phyloP scores from a whole-genome alignment of 2,113 vertebrate species.

The Suricata suricatta region DNA sequence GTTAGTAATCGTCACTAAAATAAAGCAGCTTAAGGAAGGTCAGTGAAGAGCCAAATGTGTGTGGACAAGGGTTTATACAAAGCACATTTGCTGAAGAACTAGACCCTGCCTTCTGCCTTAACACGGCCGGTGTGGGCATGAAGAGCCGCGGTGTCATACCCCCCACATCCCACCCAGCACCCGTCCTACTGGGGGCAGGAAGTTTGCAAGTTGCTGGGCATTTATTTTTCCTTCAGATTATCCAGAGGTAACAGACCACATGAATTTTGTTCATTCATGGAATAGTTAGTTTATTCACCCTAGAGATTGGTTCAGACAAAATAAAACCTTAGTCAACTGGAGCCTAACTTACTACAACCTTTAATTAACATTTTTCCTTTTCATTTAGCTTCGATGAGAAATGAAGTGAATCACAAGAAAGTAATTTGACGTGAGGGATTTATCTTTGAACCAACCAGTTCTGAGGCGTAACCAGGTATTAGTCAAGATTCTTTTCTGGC shows the following conservation, averaged over 20 bases:
- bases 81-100: background rate
- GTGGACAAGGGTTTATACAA: background rate
- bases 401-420: conserved; percentile 60
- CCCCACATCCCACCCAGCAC: background rate
- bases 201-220: background rate
- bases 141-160: accelerated
- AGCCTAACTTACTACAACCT: conserved; percentile 38
- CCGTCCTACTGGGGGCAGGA: background rate
- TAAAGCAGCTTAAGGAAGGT: background rate
- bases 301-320: conserved; percentile 52
- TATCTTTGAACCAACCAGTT: conserved; percentile 6
- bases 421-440: conserved; percentile 18
- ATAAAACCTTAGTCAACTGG: conserved; percentile 55
- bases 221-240: conserved; percentile 30
- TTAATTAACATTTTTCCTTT: conserved; percentile 72
- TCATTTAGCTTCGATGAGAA: conserved; percentile 46
- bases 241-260: conserved; percentile 18
- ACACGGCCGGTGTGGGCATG: background rate
- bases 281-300: conserved; percentile 45
- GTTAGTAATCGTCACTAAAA: background rate
- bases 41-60: background rate
- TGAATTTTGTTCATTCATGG: conserved; percentile 27
- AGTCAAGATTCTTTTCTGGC: background rate
- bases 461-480: conserved; percentile 13
- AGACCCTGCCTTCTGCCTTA: background rate